phyloP scores from a whole-genome alignment of 2,113 vertebrate genomes.

The Australoheros scitulus region DNA sequence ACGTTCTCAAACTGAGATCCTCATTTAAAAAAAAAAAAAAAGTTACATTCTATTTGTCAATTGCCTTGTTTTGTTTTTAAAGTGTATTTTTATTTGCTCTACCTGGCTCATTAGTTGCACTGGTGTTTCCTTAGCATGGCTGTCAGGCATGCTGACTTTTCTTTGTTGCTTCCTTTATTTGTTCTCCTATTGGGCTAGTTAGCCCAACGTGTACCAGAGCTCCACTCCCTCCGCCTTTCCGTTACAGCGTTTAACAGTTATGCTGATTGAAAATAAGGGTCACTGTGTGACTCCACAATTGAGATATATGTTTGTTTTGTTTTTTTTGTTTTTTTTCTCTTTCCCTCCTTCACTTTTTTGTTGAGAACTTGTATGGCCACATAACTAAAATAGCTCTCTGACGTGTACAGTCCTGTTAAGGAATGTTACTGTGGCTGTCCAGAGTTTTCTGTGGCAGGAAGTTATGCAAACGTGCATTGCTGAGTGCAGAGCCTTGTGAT shows the following conservation, averaged over 20 bases:
- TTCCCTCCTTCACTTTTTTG: conserved; percentile 68
- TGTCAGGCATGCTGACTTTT: conserved; percentile 22
- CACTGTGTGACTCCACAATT: conserved; percentile 60
- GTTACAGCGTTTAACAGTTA: conserved; percentile 38
- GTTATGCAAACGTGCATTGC: conserved; percentile 79
- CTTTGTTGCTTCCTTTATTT: conserved; percentile 69
- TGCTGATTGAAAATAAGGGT: conserved; percentile 65
- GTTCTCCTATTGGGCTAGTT: conserved; percentile 51
- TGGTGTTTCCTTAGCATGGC: conserved; percentile 14
- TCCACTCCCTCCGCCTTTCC: conserved; percentile 38
- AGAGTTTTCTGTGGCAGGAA: conserved; percentile 80
- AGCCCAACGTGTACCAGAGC: conserved; percentile 17
- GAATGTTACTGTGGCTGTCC: conserved; percentile 83
- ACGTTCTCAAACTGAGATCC: neutral
- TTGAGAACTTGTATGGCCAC: conserved; percentile 83
- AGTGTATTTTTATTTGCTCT: conserved; percentile 2
- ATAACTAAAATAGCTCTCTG: conserved; percentile 88
- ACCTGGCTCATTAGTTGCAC: conserved; percentile 6
- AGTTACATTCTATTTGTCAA: neutral
- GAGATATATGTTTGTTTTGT: conserved; percentile 28
- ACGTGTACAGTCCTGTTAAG: conserved; percentile 85
- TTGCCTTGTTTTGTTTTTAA: neutral
- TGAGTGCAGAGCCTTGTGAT: conserved; percentile 76
- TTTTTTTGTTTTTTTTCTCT: conserved; percentile 27
- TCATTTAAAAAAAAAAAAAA: neutral